Conservation (phyloP, 2,113 vertebrate genomes). For the Micromys minutus region DNA sequence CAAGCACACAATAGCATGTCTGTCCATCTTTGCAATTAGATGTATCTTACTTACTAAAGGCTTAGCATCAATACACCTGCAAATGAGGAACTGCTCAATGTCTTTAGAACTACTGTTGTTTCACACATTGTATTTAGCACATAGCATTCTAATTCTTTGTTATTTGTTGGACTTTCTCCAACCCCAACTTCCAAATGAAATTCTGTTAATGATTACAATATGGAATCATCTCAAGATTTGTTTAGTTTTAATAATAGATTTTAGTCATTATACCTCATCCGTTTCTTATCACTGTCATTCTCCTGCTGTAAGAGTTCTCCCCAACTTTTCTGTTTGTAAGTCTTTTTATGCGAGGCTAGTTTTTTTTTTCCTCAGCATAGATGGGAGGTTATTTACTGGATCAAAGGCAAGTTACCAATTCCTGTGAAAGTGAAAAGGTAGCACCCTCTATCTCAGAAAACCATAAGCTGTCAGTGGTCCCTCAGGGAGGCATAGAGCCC, state of each 20-base stretch:
- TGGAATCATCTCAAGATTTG: background rate
- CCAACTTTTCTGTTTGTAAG: background rate
- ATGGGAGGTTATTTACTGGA: background rate
- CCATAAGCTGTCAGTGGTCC: background rate
- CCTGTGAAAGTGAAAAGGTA: background rate
- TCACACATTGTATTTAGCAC: background rate
- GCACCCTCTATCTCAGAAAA: background rate
- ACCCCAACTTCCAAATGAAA: background rate
- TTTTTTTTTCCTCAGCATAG: background rate
- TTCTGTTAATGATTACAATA: background rate
- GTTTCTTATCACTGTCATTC: background rate
- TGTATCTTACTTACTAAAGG: background rate
- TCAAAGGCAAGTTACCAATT: background rate
- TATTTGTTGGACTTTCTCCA: background rate
- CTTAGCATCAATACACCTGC: background rate
- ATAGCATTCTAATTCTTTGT: background rate
- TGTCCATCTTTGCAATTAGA: background rate
- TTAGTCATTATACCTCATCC: background rate
- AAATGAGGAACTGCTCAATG: background rate
- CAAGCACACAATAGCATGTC: rapidly evolving
- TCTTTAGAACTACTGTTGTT: background rate
- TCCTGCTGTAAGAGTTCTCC: background rate
- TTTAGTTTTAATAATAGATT: background rate
- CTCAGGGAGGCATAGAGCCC: no score
- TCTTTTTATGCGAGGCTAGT: background rate